Percentiles rank a stretch among this genome's conserved stretches.
Evolutionary conservation across 1,140 invertebrate species (phyloP).

Genomic region (Scaptomyza graminum): DNA sequence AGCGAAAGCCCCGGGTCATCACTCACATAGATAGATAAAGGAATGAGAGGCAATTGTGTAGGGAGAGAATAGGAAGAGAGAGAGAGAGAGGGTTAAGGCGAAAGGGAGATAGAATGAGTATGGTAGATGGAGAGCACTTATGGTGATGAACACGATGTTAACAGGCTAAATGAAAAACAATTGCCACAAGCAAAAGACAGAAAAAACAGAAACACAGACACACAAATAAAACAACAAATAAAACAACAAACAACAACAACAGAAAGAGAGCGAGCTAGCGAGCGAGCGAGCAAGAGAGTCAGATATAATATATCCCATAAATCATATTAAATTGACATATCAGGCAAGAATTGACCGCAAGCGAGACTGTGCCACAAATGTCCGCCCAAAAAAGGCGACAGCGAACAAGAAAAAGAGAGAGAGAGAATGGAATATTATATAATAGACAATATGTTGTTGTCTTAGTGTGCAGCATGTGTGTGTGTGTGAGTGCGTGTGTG

Average conservation of each 20-base stretch:
- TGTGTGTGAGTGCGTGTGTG: conserved; percentile 31
- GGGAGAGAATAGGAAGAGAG: conserved; percentile 5
- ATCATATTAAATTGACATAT: conserved; percentile 83
- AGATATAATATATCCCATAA: conserved; percentile 81
- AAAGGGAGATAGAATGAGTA: conserved; percentile 5
- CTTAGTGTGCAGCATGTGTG: conserved; percentile 6
- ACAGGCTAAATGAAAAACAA: conserved; percentile 81
- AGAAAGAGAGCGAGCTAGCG: neutral
- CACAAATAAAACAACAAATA: neutral
- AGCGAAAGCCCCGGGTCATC: conserved; percentile 73
- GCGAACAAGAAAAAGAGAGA: neutral
- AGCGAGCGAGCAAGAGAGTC: conserved; percentile 28
- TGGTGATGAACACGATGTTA: conserved; percentile 81
- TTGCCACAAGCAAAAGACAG: conserved; percentile 69
- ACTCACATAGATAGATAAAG: conserved; percentile 53
- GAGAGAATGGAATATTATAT: conserved; percentile 10
- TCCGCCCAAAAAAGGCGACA: conserved; percentile 11
- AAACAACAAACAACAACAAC: conserved; percentile 16
- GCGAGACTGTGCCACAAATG: conserved; percentile 28
- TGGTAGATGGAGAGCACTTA: conserved; percentile 66
- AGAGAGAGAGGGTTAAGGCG: neutral
- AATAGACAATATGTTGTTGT: conserved; percentile 23
- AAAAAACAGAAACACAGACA: conserved; percentile 42
- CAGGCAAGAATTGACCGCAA: conserved; percentile 77
- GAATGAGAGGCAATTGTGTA: conserved; percentile 25